Evolutionary conservation across 2,888 invertebrate genomes (phyloP), one percentile per base, ranked within the genome.

Genomic region (Trissolcus japonicus): DNA sequence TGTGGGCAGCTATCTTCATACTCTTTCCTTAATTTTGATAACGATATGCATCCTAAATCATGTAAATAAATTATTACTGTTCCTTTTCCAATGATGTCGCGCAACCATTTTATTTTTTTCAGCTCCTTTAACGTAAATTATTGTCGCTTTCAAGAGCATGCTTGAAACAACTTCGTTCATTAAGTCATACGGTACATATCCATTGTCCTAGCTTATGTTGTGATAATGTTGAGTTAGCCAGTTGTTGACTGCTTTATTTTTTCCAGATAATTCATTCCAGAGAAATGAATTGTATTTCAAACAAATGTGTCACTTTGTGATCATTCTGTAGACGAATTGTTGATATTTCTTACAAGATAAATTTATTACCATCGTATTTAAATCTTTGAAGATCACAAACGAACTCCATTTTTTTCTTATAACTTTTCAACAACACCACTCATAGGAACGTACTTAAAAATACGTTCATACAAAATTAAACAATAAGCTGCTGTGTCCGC

Each of bases 151-250:
- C n/a, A n/a, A n/a, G n/a, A 65, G 21, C 11, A 65, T 43, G 35
- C 35, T 46, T 6, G n/a, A 46, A 53, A 55, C 7, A 2, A 65
- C 25, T 11, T 65, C 35, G 6, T 19, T 9, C 17, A 14, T 25
- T 43, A 48, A 46, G n/a, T 65, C 29, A n/a, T 73, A 50, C 1
- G 65, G 60, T 55, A 55, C n/a, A 25, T 13, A 13, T n/a, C 67
- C 67, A 4, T 40, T n/a, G n/a, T 51, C 29, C 74, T 59, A 67
- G 1, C 51, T 29, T 40, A 75, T 53, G 46, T 50, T 29, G 21
- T 75, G 68, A 53, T 17, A 57, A 61, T 74, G 53, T 4, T 55
- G 65, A 29, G 59, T n/a, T 25, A 72, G 0, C 62, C 71, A 66
- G 6, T 9, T 50, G 66, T 68, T 59, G 17, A 66, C 48, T 6